Percentiles rank a stretch among this genome's conserved stretches.
Conservation (phyloP, 2,797 vertebrate genomes). For the Phalanger gymnotis region DNA sequence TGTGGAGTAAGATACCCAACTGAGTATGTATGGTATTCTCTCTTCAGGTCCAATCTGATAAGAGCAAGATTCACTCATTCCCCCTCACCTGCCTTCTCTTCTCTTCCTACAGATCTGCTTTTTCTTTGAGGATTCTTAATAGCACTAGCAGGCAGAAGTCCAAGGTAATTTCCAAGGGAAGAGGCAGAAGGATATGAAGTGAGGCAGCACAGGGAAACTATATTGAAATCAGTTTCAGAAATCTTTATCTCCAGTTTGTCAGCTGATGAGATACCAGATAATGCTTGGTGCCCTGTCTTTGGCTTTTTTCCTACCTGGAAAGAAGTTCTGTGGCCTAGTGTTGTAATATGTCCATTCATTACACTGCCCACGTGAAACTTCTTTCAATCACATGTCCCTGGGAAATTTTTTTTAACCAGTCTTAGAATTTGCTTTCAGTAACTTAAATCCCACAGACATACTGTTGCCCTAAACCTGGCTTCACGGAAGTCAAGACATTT, state of each 20-base stretch:
- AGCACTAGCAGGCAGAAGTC: neutral
- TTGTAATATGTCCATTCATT: neutral
- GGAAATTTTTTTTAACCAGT: neutral
- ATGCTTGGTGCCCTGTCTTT: neutral
- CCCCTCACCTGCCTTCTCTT: too few relatives aligned
- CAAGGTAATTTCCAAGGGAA: neutral
- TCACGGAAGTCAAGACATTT: neutral
- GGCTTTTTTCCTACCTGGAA: neutral
- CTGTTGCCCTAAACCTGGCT: neutral
- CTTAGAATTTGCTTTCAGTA: conserved; percentile 24
- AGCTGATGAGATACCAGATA: neutral
- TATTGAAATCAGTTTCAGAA: neutral
- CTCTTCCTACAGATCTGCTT: too few relatives aligned
- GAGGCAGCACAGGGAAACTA: neutral
- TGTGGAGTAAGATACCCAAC: too few relatives aligned
- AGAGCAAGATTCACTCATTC: too few relatives aligned
- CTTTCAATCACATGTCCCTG: neutral
- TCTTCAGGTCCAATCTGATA: too few relatives aligned
- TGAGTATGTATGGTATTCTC: too few relatives aligned
- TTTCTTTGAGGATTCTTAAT: neutral
- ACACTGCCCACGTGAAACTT: neutral
- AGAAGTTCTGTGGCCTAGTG: neutral
- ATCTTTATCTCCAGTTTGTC: neutral
- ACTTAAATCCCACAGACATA: neutral
- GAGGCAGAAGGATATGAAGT: neutral